Base-by-base conservation (phyloP, 2,888 invertebrate species). In the Eremobia ochroleuca region DNA sequence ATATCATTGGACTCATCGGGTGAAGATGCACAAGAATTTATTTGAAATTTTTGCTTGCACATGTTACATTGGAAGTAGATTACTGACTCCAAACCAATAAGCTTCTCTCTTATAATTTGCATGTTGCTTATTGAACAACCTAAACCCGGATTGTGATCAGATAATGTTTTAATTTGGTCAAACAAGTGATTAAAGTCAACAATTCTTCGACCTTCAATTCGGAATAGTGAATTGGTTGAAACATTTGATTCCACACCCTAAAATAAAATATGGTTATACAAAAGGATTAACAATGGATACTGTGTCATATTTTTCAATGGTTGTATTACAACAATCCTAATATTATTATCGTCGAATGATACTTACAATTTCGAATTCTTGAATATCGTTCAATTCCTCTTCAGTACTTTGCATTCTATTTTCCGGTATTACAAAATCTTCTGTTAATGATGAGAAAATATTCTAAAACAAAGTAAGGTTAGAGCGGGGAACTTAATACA, bases 161-260 rank as follows among this genome's bases (percentile, higher is more conserved):
- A 61, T 13, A 43, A 43, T 43, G 4, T 13, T 43, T 43, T 43
- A 43, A 43, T 43, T 43, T 43, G 43, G 13, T 43, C 40, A 40
- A 40, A 11, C 1, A 40, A 40, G 11, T 40, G 4, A 43, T 13
- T 43, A 4, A 43, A 43, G 2, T 43, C 43, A 4, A 40, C 31
- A 61, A 64, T 64, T 64, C 62, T 64, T 64, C 62, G 34, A 37
- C 62, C 62, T 37, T 64, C 64, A 64, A 64, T 64, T 64, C 64
- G n/a, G n/a, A 40, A 37, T 64, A 5, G 64, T 64, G 11, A 15
- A 25, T 25, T 64, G 25, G n/a, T 13, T 43, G 43, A 13, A 64
- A 64, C 15, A 37, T 64, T 64, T 37, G 64, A 11, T 64, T 64
- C 13, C 2, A 64, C n/a, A 64, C 11, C 13, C 64, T 64, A n/a